Evolutionary conservation across 2,113 vertebrate genomes (phyloP), one percentile per base, ranked within the genome.

Genomic region (Morone saxatilis): DNA sequence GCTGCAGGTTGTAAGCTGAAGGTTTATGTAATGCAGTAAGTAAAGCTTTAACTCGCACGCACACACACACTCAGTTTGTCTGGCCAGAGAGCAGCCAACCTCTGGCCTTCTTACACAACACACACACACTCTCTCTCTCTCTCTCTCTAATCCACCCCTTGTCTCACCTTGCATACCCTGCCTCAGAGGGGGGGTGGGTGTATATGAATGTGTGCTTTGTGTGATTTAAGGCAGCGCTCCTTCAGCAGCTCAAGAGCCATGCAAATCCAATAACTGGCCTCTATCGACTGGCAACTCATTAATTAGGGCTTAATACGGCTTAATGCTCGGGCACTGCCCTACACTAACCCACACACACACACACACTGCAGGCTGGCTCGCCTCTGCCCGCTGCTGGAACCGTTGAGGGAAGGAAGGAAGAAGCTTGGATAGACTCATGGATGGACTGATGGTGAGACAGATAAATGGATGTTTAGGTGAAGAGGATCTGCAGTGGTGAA

Each of bases 271-370:
- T 96, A 97, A 96, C 94, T 93, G 91, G n/a, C 80, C 94, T 93
- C 92, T 94, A 95, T 94, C 96, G 93, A 95, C 88, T 97, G 97
- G 96, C 97, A 96, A 94, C 94, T 93, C 95, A 96, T 97, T 97
- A 97, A 98, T 97, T 97, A 96, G 96, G 96, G 97, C 96, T 95
- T 97, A 97, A 98, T 96, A 96, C 94, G 94, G 96, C 96, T 96
- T 96, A 97, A 97, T 96, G 92, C 88, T 89, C 83, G 81, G 90
- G 88, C 91, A 83, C 86, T 92, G 84, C 83, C 84, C 80, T 73
- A n/a, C 76, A 78, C 77, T 59, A 60, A 81, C 86, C 53, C 83
- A 63, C 73, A 76, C 65, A 43, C 73, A 63, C 68, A 61, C 67
- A 38, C 53, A 73, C 66, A 67, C 56, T 48, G 80, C 76, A 0